Evolutionary conservation across 2,888 invertebrate species (phyloP), one percentile per base, ranked within the genome.

Genomic region (Ectemnius cavifrons): DNA sequence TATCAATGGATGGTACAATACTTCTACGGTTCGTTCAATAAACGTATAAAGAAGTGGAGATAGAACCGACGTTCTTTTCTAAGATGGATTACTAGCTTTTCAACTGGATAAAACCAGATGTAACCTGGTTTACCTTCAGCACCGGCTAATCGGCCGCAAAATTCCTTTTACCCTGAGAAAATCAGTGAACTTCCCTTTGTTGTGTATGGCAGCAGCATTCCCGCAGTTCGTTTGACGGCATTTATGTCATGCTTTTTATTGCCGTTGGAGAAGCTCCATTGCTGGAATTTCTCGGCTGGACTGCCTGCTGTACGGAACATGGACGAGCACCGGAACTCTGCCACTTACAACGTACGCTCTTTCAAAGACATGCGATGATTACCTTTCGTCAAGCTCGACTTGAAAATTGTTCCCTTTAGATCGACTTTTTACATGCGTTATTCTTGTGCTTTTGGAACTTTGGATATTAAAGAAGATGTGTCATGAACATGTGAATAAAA

Each of bases 121-220:
- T 66, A 79, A 82, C 79, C 76, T 80, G 78, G 80, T 85, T 85
- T 80, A 75, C 84, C 75, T 75, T 73, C 71, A 13, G 14, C 49
- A 62, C 75, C 68, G 78, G 79, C 80, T 84, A 83, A 85, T 83
- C 83, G 79, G 67, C 70, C 75, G 73, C 73, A 78, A 85, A 83
- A 84, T 83, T 83, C 75, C 81, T 73, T 79, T 76, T 73, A 74
- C 75, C 76, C 63, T 61, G 65, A 64, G 72, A 72, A 78, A 75
- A 75, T 63, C 60, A 75, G 66, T 52, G 52, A 57, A 52, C 4
- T 20, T 23, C 23, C 59, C 64, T 73, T 73, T 73, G 70, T 73
- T 58, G 69, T 67, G 70, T 59, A 64, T 64, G 27, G 11, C 56
- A 52, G 65, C 70, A 62, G 13, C 58, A 58, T 60, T 52, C 70